Base-by-base conservation (phyloP, 2,113 vertebrate species). In the Tupaia tana region DNA sequence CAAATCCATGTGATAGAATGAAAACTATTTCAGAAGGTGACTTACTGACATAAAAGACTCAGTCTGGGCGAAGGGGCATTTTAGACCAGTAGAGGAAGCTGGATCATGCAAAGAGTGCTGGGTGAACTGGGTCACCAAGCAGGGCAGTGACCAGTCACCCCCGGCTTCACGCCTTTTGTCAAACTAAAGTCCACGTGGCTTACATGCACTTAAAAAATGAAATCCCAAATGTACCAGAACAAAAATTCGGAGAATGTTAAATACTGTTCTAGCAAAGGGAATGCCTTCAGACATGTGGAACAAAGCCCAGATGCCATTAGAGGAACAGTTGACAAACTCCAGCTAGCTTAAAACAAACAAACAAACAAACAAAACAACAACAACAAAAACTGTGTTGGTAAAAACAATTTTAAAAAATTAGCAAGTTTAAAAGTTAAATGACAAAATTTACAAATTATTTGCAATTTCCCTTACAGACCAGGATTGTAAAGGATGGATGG, bases 71-170 rank as follows among this genome's bases (percentile, higher is more conserved):
- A 18, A 12, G 16, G 16, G 34, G 12, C 67, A 43, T 58, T 22
- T 22, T 3, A 27, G 31, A 29, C n/a, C n/a, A 1, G 10, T 3
- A 15, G 7, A 22, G 7, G 8, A 3, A 24, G 54, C 63, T 14
- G 27, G 9, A 20, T 27, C 2, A 2, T 5, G 0, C 10, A 3
- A 25, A 19, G n/a, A 15, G 5, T 7, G 5, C 15, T 61, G 7
- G 2, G 82, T 70, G 8, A 29, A 27, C 27, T 11, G 43, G 22
- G 7, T 15, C 7, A 34, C 34, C 1, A 6, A 22, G n/a, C 56
- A 29, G 2, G 27, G 20, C 27, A 61, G 15, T 43, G n/a, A 24
- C 14, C 27, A 10, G 1, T 29, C 34, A 43, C 78, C 77, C 27
- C 74, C 27, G 12, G 2, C 16, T 61, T 73, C 74, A 70, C 25